Percentiles rank a stretch among this genome's conserved stretches.
Conservation (phyloP, 2,797 vertebrate genomes). For the Nannoperca australis region DNA sequence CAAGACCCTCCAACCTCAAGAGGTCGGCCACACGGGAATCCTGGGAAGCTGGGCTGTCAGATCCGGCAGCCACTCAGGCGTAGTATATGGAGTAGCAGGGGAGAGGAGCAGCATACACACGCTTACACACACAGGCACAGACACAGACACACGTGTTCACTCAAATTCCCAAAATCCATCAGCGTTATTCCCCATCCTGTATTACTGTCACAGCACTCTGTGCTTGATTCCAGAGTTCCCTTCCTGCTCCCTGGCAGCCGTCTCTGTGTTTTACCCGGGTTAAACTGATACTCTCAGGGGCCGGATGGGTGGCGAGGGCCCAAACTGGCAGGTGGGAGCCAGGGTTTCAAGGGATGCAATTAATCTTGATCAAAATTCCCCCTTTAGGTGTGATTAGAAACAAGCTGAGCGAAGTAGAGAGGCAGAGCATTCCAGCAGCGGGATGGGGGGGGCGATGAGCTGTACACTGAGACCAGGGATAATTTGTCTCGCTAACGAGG, state of each 20-base stretch:
- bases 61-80: conserved; percentile 75
- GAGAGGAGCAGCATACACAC: conserved; percentile 43
- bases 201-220: conserved; percentile 59
- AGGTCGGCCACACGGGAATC: conserved; percentile 71
- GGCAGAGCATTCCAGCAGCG: conserved; percentile 38
- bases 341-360: conserved; percentile 75
- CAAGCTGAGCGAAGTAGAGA: conserved; percentile 46
- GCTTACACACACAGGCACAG: conserved; percentile 33
- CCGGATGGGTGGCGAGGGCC: conserved; percentile 52
- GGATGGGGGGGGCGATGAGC: conserved; percentile 21
- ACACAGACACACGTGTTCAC: conserved; percentile 35
- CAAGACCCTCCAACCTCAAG: conserved; percentile 73
- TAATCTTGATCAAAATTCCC: conserved; percentile 77
- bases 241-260: conserved; percentile 54
- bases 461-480: conserved; percentile 61
- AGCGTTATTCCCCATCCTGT: conserved; percentile 45
- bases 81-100: conserved; percentile 50
- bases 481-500: conserved; percentile 82
- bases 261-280: conserved; percentile 64
- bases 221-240: conserved; percentile 47
- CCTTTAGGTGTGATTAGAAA: conserved; percentile 79
- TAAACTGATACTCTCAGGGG: conserved; percentile 78
- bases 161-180: conserved; percentile 73
- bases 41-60: conserved; percentile 78
- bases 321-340: conserved; percentile 51